phyloP scores from a whole-genome alignment of 2,113 vertebrate genomes.

The Henicopernis longicauda region DNA sequence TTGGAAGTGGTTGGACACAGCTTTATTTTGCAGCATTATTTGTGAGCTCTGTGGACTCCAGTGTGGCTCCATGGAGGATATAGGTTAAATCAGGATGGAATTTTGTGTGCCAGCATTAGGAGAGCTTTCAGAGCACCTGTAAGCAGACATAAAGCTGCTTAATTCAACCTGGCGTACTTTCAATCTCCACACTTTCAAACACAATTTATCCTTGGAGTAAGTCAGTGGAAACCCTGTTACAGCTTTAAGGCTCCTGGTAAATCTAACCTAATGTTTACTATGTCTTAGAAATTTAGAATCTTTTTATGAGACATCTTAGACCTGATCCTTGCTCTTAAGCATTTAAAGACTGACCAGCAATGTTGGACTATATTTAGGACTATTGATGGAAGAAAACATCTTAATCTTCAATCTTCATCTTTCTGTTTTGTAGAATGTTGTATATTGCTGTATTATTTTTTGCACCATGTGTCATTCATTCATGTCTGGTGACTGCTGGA shows the following conservation, averaged over 20 bases:
- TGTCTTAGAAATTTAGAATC: not conserved
- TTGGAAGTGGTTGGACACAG: not conserved
- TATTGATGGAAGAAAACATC: not conserved
- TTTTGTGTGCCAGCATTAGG: constrained; percentile 2
- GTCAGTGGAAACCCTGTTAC: not conserved
- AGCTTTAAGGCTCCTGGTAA: not conserved
- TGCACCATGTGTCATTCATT: not conserved
- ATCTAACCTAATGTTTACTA: not conserved
- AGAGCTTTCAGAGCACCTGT: constrained; percentile 4
- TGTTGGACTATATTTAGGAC: not conserved
- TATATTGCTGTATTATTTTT: not conserved
- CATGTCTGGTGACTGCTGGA: not conserved
- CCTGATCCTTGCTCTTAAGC: not conserved
- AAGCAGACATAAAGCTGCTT: constrained; percentile 38
- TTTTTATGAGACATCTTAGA: not conserved
- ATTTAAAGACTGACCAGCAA: not conserved
- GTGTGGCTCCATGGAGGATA: not conserved
- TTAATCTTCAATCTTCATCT: not conserved
- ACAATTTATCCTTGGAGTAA: not conserved
- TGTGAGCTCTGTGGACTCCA: not conserved
- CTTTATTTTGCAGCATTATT: not conserved
- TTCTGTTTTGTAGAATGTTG: not conserved
- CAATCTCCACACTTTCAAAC: not conserved
- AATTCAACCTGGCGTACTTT: not conserved
- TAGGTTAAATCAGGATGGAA: constrained; percentile 6